These are phyloP conservation scores for Dryocosmus kuriphilus DNA, from an alignment of 2,888 invertebrate genomes.

Conservation along the genomic window DNA sequence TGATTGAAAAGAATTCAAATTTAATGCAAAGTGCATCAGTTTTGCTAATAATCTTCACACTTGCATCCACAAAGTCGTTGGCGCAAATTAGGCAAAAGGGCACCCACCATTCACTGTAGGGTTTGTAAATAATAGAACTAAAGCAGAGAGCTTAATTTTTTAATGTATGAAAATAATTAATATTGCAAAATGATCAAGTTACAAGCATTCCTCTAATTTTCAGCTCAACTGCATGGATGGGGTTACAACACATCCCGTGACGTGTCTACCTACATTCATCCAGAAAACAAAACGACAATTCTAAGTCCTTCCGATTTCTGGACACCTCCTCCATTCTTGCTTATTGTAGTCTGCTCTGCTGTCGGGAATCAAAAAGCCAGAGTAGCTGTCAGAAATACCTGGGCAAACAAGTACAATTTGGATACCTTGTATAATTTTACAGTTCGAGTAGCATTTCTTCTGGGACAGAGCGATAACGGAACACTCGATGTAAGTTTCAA, in stretches of 20 bases:
- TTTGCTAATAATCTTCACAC: neutral
- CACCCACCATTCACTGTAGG: neutral
- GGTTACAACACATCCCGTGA: conserved; percentile 86
- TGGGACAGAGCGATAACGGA: conserved; percentile 82
- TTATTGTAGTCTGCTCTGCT: conserved; percentile 88
- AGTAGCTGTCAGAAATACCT: conserved; percentile 84
- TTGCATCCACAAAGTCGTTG: neutral
- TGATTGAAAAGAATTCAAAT: neutral
- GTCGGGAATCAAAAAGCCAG: conserved; percentile 84
- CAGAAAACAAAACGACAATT: conserved; percentile 84
- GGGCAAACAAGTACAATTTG: conserved; percentile 81
- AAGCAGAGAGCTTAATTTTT: neutral
- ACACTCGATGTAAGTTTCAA: conserved; percentile 78
- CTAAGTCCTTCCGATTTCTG: conserved; percentile 83
- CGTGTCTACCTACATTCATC: conserved; percentile 85
- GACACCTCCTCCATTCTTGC: conserved; percentile 79
- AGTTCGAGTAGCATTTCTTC: conserved; percentile 79
- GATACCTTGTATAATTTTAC: conserved; percentile 72
- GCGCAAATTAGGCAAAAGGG: neutral
- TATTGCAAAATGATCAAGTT: neutral
- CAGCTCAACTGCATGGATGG: conserved; percentile 83
- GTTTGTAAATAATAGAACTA: neutral
- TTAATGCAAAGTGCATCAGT: neutral
- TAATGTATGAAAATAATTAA: neutral
- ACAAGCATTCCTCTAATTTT: conserved; percentile 50